A percentile compares a stretch with the other conserved stretches of the same genome.
Conservation (phyloP, 2,888 invertebrate species). For the Piscicola geometra region DNA sequence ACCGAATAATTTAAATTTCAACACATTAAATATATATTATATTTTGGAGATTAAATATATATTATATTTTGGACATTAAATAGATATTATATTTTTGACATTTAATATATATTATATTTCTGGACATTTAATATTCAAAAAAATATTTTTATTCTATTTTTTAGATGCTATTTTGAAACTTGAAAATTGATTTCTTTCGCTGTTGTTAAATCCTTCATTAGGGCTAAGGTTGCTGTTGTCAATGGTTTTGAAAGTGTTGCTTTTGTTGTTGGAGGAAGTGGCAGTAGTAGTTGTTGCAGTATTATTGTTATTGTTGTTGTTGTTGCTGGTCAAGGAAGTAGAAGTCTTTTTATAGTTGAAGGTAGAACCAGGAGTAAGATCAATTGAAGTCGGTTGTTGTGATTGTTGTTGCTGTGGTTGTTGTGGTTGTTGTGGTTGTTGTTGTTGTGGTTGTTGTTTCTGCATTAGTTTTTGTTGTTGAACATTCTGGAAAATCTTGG, state of each 20-base stretch:
- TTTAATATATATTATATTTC: too few relatives aligned
- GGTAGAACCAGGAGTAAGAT: slow-evolving; percentile 9
- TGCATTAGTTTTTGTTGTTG: background rate
- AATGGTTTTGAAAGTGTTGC: background rate
- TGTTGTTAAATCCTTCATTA: background rate
- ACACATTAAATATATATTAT: too few relatives aligned
- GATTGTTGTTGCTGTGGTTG: background rate
- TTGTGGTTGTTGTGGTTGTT: background rate
- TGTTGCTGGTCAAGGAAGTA: background rate
- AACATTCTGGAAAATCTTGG: background rate
- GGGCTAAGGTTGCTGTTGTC: background rate
- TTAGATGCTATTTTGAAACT: slow-evolving; percentile 30
- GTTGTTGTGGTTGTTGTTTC: background rate
- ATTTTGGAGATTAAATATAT: too few relatives aligned
- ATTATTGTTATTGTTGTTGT: background rate
- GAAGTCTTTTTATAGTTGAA: slow-evolving; percentile 9
- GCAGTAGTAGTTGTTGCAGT: background rate
- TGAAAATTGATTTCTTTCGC: slow-evolving; percentile 28
- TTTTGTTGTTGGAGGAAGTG: too few relatives aligned
- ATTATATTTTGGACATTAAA: too few relatives aligned
- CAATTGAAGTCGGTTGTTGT: background rate
- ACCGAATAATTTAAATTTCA: too few relatives aligned
- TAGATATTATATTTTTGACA: too few relatives aligned
- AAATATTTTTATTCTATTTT: too few relatives aligned
- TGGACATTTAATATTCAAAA: too few relatives aligned